Base-by-base conservation (phyloP, 2,888 invertebrate genomes). In the Bimastos eiseni region DNA sequence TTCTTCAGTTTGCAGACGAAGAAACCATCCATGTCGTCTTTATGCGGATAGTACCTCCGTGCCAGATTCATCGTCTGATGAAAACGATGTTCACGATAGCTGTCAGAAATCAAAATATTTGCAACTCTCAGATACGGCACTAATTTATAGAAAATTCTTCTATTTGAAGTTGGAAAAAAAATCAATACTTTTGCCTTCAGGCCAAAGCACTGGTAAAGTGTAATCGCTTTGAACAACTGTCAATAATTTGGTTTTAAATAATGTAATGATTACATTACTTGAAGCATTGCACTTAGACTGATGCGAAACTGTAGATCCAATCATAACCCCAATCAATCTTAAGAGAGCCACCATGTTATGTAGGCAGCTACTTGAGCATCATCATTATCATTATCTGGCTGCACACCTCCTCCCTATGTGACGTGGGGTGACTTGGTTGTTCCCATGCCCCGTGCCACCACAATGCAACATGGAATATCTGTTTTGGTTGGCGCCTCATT, bases 11-110 rank as follows among this genome's bases (percentile, higher is more conserved):
- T 99, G 0, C 99, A 99, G 2, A 99, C 98, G 96, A 97, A 99
- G 95, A 99, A 99, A 8, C 99, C 99, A 95, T 99, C 99, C 97
- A 99, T 98, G 95, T 99, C 99, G 95, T 99, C 98, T 6, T 97
- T 97, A 95, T 99, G 99, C 0, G 99, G 99, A 95, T 99, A 99
- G 95, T 98, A 98, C 90, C 99, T 96, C 94, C 97, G 96, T 0
- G 98, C 97, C 91, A 98, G 95, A 94, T 97, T 98, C 95, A 99
- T 95, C 24, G 97, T 97, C 0, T 98, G 98, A 95, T 99, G 98
- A 96, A 98, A 99, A 93, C 98, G 94, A 92, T 95, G 94, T 91
- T 95, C 94, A 91, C 96, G 95, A 93, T 95, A 96, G 91, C 96
- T 96, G 92, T 24, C 92, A 92, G 96, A 93, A 84, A 83, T 90